Evolutionary conservation across 2,797 vertebrate species (phyloP), one percentile per base, ranked within the genome.

Genomic region (Choloepus didactylus): DNA sequence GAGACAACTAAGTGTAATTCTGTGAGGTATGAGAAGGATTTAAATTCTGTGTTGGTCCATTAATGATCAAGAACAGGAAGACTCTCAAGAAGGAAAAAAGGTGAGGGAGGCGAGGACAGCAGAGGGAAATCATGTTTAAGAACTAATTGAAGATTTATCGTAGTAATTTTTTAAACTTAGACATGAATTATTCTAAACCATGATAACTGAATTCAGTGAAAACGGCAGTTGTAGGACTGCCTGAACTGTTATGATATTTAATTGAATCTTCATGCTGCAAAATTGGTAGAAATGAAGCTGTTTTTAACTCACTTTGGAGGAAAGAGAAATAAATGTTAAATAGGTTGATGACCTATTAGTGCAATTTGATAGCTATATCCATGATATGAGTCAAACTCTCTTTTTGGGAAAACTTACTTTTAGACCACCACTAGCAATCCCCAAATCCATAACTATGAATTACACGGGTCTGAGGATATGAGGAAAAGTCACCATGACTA

Each of bases 231-330:
- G 31, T 38, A 72, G 80, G 91, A 80, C 5, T 66, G 51, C 80
- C 73, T 21, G 60, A 92, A 59, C 6, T 3, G 70, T 44, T 91
- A 35, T 31, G 87, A 54, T 72, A 86, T 75, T 92, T 89, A 49
- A 83, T 6, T 64, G 88, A 89, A 79, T 91, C 77, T n/a, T 67
- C 25, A 46, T 56, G 67, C 31, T n/a, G 59, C 86, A 67, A 95
- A 96, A 62, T 27, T 66, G 54, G 9, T 92, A 80, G 93, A 82
- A 96, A 94, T 95, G 64, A 94, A 96, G 91, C 93, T 67, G 77
- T 96, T 93, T 94, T 89, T 79, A 84, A 90, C 69, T 72, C 83
- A 9, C 51, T 92, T 97, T 77, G 64, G 94, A 96, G 75, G 59
- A 86, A 83, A 95, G 95, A 93, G 67, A 95, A 96, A 94, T 76